These are phyloP conservation scores for Spheniscus mendiculus DNA, from an alignment of 2,113 vertebrate species.

Conservation along the genomic window DNA sequence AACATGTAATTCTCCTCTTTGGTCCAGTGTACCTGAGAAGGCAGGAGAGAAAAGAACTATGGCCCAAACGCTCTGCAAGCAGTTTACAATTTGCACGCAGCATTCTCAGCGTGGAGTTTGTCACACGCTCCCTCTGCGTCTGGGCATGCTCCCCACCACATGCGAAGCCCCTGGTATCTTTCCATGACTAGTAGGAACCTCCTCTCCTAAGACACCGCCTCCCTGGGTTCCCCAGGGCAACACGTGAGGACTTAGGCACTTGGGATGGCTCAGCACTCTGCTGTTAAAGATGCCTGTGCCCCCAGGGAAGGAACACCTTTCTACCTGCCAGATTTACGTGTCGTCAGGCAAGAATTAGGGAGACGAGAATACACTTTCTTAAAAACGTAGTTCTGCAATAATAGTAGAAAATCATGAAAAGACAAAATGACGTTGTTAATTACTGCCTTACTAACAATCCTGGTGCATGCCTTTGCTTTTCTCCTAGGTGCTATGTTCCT, in stretches of 20 bases:
- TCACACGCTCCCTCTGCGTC: fast-evolving
- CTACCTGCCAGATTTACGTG: not conserved
- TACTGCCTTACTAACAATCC: not conserved
- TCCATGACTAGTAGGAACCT: not conserved
- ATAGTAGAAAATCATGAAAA: not conserved
- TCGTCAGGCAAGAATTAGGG: not conserved
- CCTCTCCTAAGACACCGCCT: not conserved
- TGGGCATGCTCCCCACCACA: not conserved
- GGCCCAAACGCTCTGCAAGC: not conserved
- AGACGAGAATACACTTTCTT: not conserved
- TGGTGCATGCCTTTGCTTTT: not conserved
- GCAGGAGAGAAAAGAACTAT: not conserved
- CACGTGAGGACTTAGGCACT: not conserved
- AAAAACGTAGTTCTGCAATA: not conserved
- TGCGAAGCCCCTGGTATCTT: fast-evolving
- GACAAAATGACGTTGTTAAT: not conserved
- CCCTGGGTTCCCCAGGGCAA: not conserved
- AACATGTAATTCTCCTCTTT: conserved; percentile 97
- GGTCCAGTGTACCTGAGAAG: conserved; percentile 89
- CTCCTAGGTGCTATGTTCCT: fast-evolving
- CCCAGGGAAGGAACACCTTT: not conserved
- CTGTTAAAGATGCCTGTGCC: not conserved
- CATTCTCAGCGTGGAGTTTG: fast-evolving
- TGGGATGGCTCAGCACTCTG: not conserved
- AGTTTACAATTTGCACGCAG: not conserved